Percentiles rank a stretch among this genome's conserved stretches.
Evolutionary conservation across 2,888 invertebrate species (phyloP).

Genomic region (Eudasyphora cyanicolor): DNA sequence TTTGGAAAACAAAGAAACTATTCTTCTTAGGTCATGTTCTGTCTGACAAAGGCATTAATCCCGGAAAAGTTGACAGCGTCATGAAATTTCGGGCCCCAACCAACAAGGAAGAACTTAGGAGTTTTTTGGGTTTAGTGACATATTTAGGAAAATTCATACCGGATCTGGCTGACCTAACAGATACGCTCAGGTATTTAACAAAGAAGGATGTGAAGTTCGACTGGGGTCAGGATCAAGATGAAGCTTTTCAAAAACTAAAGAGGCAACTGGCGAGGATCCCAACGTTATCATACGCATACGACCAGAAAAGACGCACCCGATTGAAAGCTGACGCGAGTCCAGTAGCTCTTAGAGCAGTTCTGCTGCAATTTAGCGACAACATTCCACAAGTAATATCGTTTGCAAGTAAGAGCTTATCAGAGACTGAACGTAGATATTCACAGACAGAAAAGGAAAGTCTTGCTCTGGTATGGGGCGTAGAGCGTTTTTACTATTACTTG

Average conservation of each 20-base stretch:
- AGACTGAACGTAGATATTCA: conserved; percentile 16
- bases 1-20: no score
- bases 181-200: no score
- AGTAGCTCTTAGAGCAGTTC: conserved; percentile 71
- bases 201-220: no score
- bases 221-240: no score
- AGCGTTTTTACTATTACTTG: conserved; percentile 54
- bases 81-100: conserved; percentile 57
- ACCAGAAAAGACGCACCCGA: no score
- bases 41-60: no score
- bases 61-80: conserved; percentile 56
- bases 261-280: no score
- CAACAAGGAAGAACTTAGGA: conserved; percentile 68
- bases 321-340: no score
- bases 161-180: no score
- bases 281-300: no score
- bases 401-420: conserved; percentile 25
- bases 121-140: conserved; percentile 73
- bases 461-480: conserved; percentile 25
- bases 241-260: no score
- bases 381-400: conserved; percentile 25
- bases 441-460: conserved; percentile 40
- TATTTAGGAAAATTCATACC: conserved; percentile 70
- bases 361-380: conserved; percentile 68
- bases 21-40: no score